Evolutionary conservation across 2,113 vertebrate genomes (phyloP), one percentile per base, ranked within the genome.

Genomic region (Proterorhinus semilunaris): DNA sequence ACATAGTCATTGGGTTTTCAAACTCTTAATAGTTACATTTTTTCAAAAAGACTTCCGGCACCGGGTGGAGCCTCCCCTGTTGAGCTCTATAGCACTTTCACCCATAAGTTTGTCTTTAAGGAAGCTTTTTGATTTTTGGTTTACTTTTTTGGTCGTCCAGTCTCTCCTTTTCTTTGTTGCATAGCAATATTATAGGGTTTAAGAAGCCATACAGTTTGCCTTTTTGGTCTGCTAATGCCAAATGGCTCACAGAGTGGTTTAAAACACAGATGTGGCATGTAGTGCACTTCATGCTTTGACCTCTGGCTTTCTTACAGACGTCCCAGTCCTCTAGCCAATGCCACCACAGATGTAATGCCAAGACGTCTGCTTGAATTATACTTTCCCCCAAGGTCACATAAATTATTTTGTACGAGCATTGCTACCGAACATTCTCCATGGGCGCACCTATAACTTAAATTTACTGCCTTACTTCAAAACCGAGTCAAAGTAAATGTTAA

Each of bases 141-240:
- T 44, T 69, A 21, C 62, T 8, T 54, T 21, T 54, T 54, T 7
- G 10, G 59, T 80, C 49, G 63, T 71, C 16, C 50, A 10, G 51
- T 10, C 54, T 46, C 4, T 36, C 27, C 27, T 36, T 36, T 36
- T 36, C 27, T 5, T 36, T 36, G 27, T 36, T 36, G 1, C 2
- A 36, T 5, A 36, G 27, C 27, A 36, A 36, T 36, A 36, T 36
- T 71, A 51, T 16, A 51, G 48, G 57, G 47, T 78, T 36, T 42
- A 13, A 47, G 75, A 78, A 61, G 6, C 42, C 63, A 62, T 69
- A 70, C 36, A 66, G 79, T 82, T 65, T 84, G 57, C 62, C 54
- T 65, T 50, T 68, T 36, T 21, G 54, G 85, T 85, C 82, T 83
- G 77, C 64, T 75, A 70, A 74, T 2, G 15, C 44, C 63, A 80